Conservation (phyloP, 2,888 invertebrate genomes). For the Embidobia sp. region DNA sequence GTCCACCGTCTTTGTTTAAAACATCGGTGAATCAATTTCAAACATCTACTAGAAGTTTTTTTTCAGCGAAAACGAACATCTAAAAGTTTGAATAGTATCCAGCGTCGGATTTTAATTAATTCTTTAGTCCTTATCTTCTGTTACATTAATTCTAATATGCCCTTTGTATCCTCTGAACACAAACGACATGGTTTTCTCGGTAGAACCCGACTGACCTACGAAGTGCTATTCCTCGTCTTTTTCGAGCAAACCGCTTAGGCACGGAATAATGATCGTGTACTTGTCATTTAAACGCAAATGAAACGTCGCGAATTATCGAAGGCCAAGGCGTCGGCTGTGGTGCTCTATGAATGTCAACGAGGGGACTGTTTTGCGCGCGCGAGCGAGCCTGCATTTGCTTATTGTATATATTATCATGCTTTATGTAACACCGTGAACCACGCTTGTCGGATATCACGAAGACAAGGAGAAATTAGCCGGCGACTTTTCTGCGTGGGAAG, state of each 20-base stretch:
- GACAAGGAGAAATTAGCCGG: conserved; percentile 62
- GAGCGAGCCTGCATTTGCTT: conserved; percentile 36
- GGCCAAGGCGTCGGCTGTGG: conserved; percentile 51
- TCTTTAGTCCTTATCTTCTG: no score
- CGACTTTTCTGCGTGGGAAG: conserved; percentile 65
- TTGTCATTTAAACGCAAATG: conserved; percentile 54
- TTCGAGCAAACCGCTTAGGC: conserved; percentile 1
- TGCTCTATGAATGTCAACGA: conserved; percentile 57
- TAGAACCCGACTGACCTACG: no score
- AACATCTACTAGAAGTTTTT: no score
- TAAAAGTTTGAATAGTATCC: no score
- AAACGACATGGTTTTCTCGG: no score
- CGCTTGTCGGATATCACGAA: conserved; percentile 47
- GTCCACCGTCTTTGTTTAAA: no score
- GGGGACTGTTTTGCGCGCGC: conserved; percentile 28
- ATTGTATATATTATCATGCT: conserved; percentile 46
- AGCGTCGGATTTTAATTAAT: no score
- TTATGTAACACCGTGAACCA: conserved; percentile 48
- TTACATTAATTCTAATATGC: no score
- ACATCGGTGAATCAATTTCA: no score
- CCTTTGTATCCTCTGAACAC: no score
- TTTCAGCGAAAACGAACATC: no score
- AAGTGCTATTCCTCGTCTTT: no score
- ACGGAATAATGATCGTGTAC: conserved; percentile 32
- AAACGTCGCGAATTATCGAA: conserved; percentile 53